Conservation (phyloP, 2,113 vertebrate species). For the Enhydra lutris region DNA sequence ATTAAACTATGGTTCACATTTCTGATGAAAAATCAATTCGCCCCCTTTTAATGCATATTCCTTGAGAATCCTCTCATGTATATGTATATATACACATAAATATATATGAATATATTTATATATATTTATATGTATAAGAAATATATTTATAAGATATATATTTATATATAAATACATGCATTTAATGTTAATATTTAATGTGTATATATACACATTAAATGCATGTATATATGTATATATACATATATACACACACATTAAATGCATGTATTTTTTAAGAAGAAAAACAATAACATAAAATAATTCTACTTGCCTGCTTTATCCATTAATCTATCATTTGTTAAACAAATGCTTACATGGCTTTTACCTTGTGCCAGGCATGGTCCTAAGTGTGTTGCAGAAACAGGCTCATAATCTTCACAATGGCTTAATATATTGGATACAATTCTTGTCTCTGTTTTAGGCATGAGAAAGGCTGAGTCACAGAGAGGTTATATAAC, state of each 20-base stretch:
- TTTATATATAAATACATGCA: not conserved
- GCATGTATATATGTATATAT: not conserved
- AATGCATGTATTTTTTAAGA: not conserved
- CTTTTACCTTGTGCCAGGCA: not conserved
- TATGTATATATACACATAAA: not conserved
- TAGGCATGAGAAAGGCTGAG: not conserved
- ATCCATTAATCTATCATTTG: not conserved
- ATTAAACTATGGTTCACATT: not conserved
- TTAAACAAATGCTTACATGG: not conserved
- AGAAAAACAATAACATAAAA: not conserved
- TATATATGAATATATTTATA: too few relatives aligned
- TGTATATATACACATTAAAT: too few relatives aligned
- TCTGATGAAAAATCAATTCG: not conserved
- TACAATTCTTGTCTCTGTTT: not conserved
- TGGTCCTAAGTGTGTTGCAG: not conserved
- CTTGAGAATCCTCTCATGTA: not conserved
- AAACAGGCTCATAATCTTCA: not conserved
- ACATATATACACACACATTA: not conserved
- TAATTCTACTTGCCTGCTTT: not conserved
- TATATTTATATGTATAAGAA: too few relatives aligned
- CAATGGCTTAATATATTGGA: not conserved
- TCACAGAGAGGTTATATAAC: not conserved
- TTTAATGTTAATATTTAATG: not conserved
- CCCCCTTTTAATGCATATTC: not conserved
- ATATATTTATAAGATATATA: not conserved